Conservation (phyloP, 2,888 invertebrate species). For the Scaptomyza cyrtandrae region DNA sequence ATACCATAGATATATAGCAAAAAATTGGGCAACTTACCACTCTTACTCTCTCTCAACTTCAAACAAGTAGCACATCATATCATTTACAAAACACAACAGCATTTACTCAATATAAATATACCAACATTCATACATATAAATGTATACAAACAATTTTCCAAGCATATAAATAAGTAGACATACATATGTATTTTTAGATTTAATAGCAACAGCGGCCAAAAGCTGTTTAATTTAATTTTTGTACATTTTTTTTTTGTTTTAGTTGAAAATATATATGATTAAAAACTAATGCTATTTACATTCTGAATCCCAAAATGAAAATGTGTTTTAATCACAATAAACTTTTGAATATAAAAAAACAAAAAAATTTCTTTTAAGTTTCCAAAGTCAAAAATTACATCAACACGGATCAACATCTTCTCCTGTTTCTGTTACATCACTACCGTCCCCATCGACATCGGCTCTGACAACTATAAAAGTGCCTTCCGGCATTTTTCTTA, state of each 20-base stretch:
- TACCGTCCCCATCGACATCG: background rate
- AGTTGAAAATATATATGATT: conserved; percentile 64
- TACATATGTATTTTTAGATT: conserved; percentile 56
- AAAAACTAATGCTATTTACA: conserved; percentile 74
- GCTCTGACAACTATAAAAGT: background rate
- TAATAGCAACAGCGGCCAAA: conserved; percentile 41
- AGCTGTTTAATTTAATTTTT: conserved; percentile 61
- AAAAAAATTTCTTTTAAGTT: background rate
- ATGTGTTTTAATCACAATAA: conserved; percentile 18
- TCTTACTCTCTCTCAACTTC: conserved; percentile 30
- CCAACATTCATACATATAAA: conserved; percentile 23
- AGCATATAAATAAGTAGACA: conserved; percentile 52
- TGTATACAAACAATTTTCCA: conserved; percentile 41
- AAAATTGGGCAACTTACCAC: conserved; percentile 24
- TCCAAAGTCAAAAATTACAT: background rate
- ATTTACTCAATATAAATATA: conserved; percentile 49
- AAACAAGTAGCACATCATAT: conserved; percentile 61
- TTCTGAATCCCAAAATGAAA: conserved; percentile 67
- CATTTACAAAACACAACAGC: conserved; percentile 51
- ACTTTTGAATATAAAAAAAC: conserved; percentile 7
- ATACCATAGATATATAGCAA: conserved; percentile 32
- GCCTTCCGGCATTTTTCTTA: background rate
- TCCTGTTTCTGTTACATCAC: background rate
- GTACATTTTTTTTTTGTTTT: conserved; percentile 80
- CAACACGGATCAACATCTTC: conserved; percentile 12